These are phyloP conservation scores for Cyprinodon tularosa DNA, from an alignment of 2,113 vertebrate genomes.

Conservation along the genomic window DNA sequence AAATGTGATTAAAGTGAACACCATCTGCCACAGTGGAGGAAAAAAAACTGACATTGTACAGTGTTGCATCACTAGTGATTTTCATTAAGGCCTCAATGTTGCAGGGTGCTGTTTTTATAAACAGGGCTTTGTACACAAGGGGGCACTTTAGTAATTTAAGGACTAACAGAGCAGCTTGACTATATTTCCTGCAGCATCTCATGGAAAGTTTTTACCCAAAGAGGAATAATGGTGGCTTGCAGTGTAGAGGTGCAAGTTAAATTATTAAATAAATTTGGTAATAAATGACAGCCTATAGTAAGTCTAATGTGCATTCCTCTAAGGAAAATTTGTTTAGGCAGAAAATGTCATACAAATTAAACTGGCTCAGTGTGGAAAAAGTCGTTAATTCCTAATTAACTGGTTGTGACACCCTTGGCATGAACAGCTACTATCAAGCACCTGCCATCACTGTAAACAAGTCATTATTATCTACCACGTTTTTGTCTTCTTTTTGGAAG, in stretches of 20 bases:
- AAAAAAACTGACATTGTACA: slow-evolving; percentile 6
- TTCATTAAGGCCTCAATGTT: background rate
- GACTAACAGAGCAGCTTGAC: background rate
- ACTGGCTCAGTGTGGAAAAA: too few relatives aligned
- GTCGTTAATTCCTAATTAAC: background rate
- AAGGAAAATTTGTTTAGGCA: too few relatives aligned
- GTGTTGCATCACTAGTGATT: background rate
- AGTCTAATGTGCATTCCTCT: too few relatives aligned
- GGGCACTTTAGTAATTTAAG: background rate
- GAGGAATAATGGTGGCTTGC: background rate
- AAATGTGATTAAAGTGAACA: slow-evolving; percentile 14
- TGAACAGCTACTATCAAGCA: background rate
- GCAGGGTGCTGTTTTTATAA: background rate
- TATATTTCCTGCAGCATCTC: background rate
- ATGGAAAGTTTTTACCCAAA: background rate
- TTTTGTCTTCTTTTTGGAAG: background rate
- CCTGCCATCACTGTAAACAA: too few relatives aligned
- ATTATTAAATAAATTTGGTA: too few relatives aligned
- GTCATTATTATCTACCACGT: too few relatives aligned
- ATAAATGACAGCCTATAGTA: too few relatives aligned
- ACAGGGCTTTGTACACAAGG: background rate
- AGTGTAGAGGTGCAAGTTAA: too few relatives aligned
- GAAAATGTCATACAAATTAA: too few relatives aligned
- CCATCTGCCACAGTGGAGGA: slow-evolving; percentile 16
- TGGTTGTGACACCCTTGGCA: background rate